Percentiles rank a stretch among this genome's conserved stretches.
Evolutionary conservation across 2,888 invertebrate genomes (phyloP).

Genomic region (Brachylomia viminalis): DNA sequence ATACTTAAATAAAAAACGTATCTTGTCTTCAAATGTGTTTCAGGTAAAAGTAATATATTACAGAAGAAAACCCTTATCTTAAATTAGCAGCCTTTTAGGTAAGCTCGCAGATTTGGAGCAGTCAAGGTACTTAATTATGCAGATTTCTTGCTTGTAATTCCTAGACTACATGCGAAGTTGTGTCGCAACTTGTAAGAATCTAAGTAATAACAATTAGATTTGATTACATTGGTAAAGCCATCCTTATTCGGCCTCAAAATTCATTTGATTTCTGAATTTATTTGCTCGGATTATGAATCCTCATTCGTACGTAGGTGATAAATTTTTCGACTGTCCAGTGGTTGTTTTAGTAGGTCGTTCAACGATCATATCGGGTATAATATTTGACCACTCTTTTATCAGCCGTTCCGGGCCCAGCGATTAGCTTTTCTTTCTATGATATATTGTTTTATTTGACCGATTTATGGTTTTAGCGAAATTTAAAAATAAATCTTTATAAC

Average conservation of each 20-base stretch:
- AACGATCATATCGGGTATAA: conserved; percentile 20
- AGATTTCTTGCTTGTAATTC: conserved; percentile 13
- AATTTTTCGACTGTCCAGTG: conserved; percentile 19
- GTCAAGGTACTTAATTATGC: conserved; percentile 15
- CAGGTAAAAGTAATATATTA: not conserved
- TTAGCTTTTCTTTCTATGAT: conserved; percentile 30
- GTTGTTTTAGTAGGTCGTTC: conserved; percentile 8
- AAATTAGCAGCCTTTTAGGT: conserved; percentile 10
- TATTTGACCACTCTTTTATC: conserved; percentile 32
- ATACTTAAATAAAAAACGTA: too few relatives aligned
- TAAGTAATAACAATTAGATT: not conserved
- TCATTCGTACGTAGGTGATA: conserved; percentile 13
- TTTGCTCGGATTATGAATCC: not conserved
- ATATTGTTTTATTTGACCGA: conserved; percentile 30
- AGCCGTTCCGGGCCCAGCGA: not conserved
- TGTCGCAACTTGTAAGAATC: not conserved
- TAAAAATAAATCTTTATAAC: not conserved
- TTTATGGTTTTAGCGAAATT: conserved; percentile 14
- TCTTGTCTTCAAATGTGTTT: not conserved
- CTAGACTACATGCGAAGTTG: not conserved
- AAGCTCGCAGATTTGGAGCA: conserved; percentile 9
- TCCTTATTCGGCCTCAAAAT: not conserved
- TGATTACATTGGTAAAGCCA: not conserved
- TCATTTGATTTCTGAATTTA: not conserved
- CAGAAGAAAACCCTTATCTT: conserved; percentile 26